phyloP scores from a whole-genome alignment of 64 coral and sea anemone genomes.

The Catalaphyllia jardinei region DNA sequence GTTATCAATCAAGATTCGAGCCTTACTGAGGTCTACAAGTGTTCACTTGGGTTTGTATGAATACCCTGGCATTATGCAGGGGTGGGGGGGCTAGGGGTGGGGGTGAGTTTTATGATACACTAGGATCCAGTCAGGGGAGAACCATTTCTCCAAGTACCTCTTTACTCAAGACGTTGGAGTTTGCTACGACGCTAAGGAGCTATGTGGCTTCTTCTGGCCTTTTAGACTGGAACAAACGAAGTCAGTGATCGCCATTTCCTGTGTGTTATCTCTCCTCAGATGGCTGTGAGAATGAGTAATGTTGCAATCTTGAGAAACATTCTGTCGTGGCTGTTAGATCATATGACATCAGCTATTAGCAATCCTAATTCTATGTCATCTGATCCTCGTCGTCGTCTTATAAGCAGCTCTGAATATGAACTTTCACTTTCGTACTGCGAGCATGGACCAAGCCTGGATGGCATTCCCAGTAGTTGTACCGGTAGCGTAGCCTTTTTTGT shows the following conservation, averaged over 20 bases:
- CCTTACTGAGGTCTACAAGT: no score
- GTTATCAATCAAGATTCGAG: no score
- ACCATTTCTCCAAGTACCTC: no score
- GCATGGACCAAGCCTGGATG: slow-evolving; percentile 73
- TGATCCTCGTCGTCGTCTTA: slow-evolving; percentile 2
- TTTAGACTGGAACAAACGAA: no score
- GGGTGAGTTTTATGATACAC: no score
- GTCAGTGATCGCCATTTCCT: background rate
- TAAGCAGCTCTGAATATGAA: slow-evolving; percentile 12
- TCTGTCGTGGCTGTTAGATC: slow-evolving; percentile 70
- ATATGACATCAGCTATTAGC: slow-evolving; percentile 35
- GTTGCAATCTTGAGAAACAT: slow-evolving; percentile 46
- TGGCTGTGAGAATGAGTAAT: slow-evolving; percentile 71
- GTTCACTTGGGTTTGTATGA: no score
- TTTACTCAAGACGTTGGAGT: no score
- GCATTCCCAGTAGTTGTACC: background rate
- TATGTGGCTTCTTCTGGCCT: no score
- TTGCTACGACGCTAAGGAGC: no score
- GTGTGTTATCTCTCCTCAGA: slow-evolving; percentile 26
- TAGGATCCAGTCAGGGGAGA: no score
- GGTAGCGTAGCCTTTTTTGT: background rate
- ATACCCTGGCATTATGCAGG: no score
- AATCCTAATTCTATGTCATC: slow-evolving; percentile 29
- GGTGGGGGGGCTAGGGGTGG: no score
- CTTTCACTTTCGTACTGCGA: slow-evolving; percentile 68